phyloP scores from a whole-genome alignment of 2,113 vertebrate genomes.

The Menura novaehollandiae region DNA sequence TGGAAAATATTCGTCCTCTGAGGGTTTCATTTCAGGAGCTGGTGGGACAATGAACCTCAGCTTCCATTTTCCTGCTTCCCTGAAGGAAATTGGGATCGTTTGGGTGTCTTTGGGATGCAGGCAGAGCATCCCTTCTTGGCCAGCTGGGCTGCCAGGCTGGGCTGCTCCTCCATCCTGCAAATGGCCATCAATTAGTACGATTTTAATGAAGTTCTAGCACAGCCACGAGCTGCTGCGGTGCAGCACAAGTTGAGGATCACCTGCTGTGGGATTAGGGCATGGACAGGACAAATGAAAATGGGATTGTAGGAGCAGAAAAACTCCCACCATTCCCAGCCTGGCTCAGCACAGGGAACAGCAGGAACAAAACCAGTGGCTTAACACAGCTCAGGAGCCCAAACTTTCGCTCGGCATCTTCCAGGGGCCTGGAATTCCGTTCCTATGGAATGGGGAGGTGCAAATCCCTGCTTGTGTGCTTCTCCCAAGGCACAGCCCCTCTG shows the following conservation, averaged over 20 bases:
- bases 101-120: background rate
- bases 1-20: background rate
- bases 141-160: background rate
- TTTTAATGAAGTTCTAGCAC: background rate
- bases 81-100: accelerated
- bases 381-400: background rate
- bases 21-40: background rate
- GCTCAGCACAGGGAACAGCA: background rate
- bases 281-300: too few relatives aligned
- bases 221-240: background rate
- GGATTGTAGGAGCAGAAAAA: background rate
- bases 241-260: background rate
- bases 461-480: background rate
- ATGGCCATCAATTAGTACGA: too few relatives aligned
- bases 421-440: background rate
- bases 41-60: background rate
- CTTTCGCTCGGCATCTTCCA: background rate
- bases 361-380: background rate
- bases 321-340: background rate
- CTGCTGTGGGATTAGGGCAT: background rate
- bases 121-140: background rate
- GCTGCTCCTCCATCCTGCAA: background rate
- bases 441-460: background rate
- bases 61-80: background rate
- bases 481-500: background rate